Evolutionary conservation across 2,888 invertebrate species (phyloP).

Genomic region (Brachyptera risi): DNA sequence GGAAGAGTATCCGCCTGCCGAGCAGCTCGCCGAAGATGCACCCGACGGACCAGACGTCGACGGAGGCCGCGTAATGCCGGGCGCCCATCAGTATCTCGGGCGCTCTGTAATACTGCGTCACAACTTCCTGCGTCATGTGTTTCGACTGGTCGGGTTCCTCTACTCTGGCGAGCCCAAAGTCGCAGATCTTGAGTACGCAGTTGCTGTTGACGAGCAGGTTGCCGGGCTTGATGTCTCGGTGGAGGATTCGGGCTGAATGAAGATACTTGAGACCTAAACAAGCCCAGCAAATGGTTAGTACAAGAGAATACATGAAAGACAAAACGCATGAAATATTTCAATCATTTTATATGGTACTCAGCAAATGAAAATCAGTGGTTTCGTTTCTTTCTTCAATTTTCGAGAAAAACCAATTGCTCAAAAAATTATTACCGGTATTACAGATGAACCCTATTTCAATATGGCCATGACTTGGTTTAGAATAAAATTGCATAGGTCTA

Average conservation of each 20-base stretch:
- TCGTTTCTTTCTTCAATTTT: too few species aligned
- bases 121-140: slow-evolving; percentile 99
- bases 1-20: slow-evolving; percentile 93
- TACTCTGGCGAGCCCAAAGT: slow-evolving; percentile 96
- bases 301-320: too few species aligned
- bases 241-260: slow-evolving; percentile 96
- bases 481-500: too few species aligned
- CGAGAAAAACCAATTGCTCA: too few species aligned
- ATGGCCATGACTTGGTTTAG: too few species aligned
- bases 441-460: too few species aligned
- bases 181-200: slow-evolving; percentile 99
- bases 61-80: slow-evolving; percentile 91
- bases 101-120: slow-evolving; percentile 98
- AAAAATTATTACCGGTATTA: too few species aligned
- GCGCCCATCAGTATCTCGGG: slow-evolving; percentile 99
- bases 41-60: slow-evolving; percentile 99
- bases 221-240: slow-evolving; percentile 98
- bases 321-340: too few species aligned
- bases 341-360: too few species aligned
- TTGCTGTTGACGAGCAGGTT: slow-evolving; percentile 98
- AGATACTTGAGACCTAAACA: slow-evolving; percentile 98
- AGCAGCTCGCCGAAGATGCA: slow-evolving; percentile 98
- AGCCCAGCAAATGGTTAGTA: too few species aligned
- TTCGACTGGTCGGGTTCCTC: slow-evolving; percentile 91
- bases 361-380: too few species aligned